Conservation (phyloP, 2,113 vertebrate species). For the Herpailurus yagouaroundi region DNA sequence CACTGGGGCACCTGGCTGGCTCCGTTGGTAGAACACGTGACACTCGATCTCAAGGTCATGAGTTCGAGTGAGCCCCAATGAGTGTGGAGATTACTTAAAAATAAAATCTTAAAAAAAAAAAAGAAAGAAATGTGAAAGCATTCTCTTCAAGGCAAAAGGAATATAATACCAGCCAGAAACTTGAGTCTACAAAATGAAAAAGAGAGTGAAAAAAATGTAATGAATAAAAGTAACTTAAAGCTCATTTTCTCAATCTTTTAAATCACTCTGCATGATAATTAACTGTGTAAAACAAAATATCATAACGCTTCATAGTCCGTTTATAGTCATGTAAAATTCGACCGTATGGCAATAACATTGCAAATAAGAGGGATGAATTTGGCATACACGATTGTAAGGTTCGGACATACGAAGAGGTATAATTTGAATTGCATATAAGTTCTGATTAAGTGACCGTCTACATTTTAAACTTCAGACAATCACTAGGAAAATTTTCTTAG, state of each 20-base stretch:
- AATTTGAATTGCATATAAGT: not conserved
- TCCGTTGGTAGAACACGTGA: too few relatives aligned
- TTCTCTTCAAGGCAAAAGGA: not conserved
- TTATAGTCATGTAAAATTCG: not conserved
- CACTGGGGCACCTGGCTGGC: too few relatives aligned
- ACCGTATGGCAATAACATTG: not conserved
- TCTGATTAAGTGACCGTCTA: not conserved
- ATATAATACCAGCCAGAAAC: not conserved
- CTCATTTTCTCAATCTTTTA: not conserved
- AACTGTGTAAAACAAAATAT: not conserved
- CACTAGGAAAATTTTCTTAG: not conserved
- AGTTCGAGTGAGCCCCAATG: too few relatives aligned
- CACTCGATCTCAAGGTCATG: too few relatives aligned
- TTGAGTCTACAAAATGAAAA: not conserved
- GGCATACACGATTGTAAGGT: not conserved
- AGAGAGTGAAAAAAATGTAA: not conserved
- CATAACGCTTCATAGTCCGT: not conserved
- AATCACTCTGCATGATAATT: not conserved
- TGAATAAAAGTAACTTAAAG: not conserved
- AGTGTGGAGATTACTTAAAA: too few relatives aligned
- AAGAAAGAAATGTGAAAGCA: too few relatives aligned
- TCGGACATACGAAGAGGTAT: not conserved
- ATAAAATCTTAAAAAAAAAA: too few relatives aligned
- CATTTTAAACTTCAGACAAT: not conserved
- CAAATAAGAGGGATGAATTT: not conserved